These are phyloP conservation scores for Kryphioiulus occultus DNA, from an alignment of 2,888 invertebrate species.

Conservation along the genomic window DNA sequence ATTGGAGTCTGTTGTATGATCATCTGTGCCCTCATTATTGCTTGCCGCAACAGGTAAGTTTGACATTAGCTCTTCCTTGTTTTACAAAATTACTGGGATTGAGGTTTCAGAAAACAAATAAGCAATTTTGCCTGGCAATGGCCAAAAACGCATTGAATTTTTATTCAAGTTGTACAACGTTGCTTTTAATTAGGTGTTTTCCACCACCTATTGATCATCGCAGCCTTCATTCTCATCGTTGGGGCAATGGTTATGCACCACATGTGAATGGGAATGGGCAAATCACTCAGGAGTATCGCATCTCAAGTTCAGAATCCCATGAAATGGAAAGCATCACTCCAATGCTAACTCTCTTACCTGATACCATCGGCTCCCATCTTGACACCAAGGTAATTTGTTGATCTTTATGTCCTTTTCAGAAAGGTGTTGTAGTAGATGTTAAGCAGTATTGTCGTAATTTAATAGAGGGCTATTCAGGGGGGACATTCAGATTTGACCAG, in stretches of 20 bases:
- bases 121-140: too few species aligned
- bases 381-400: conserved; percentile 67
- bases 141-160: too few species aligned
- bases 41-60: conserved; percentile 59
- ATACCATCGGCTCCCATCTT: conserved; percentile 61
- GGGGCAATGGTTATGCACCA: conserved; percentile 55
- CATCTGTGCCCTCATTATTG: conserved; percentile 59
- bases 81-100: neutral
- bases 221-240: conserved; percentile 53
- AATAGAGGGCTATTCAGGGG: neutral
- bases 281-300: conserved; percentile 50
- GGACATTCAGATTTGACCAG: conserved; percentile 6
- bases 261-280: conserved; percentile 55
- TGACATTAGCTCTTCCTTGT: neutral
- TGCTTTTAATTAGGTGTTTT: conserved; percentile 47
- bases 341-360: conserved; percentile 59
- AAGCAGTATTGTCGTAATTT: neutral
- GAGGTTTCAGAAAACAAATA: too few species aligned
- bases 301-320: conserved; percentile 56
- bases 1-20: conserved; percentile 60
- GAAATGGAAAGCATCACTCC: conserved; percentile 62
- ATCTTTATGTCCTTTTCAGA: neutral
- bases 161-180: neutral
- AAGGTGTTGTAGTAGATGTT: neutral
- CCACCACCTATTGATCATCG: conserved; percentile 51